These are phyloP conservation scores for Apodemus agrarius DNA, from an alignment of 2,797 vertebrate genomes.

Conservation along the genomic window DNA sequence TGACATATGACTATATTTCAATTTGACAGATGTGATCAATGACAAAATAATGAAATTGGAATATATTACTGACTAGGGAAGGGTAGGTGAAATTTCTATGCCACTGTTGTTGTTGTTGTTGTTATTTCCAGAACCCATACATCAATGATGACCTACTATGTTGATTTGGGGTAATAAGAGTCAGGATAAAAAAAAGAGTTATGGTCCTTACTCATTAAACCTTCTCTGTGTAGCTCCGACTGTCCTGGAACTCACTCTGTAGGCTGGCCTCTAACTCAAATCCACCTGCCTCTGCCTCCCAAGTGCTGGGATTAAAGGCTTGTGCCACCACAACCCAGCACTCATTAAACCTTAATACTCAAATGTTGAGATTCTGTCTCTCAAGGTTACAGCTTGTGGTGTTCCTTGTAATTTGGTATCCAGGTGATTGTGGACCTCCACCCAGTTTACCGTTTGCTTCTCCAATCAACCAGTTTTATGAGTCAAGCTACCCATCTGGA, in stretches of 20 bases:
- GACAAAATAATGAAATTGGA: background rate
- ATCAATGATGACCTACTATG: background rate
- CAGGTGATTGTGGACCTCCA: conserved; percentile 77
- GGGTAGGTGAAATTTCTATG: background rate
- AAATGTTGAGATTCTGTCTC: background rate
- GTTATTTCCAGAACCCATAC: background rate
- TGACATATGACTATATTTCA: background rate
- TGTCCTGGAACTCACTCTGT: too few species aligned
- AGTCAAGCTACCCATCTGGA: conserved; percentile 60
- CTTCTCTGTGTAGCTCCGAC: too few species aligned
- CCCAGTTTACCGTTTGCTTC: conserved; percentile 66
- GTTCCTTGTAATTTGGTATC: conserved; percentile 29
- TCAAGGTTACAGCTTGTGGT: background rate
- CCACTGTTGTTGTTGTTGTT: background rate
- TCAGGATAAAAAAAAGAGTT: background rate
- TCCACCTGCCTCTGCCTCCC: too few species aligned
- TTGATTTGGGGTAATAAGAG: background rate
- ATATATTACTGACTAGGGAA: background rate
- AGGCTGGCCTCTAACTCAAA: too few species aligned
- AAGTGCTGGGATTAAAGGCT: too few species aligned
- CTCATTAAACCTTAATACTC: background rate
- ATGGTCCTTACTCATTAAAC: background rate
- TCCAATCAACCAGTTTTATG: background rate
- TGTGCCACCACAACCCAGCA: too few species aligned
- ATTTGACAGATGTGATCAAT: background rate